Conservation (phyloP, 2,113 vertebrate species). For the Istiophorus platypterus region DNA sequence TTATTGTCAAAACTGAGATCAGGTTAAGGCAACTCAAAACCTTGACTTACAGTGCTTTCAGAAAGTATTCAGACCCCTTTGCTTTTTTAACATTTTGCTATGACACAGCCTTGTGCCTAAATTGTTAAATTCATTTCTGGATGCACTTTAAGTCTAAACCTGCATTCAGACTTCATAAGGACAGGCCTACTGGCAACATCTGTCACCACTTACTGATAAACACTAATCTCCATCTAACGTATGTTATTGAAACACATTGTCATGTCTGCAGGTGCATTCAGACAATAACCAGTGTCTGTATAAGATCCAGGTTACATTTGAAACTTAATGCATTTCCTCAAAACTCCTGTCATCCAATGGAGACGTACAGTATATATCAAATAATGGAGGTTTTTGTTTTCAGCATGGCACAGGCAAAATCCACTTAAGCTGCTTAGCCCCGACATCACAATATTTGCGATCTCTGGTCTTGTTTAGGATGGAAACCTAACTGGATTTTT, state of each 20-base stretch:
- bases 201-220: conserved; percentile 16
- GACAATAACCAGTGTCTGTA: neutral
- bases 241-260: neutral
- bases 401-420: conserved; percentile 67
- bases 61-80: too few relatives aligned
- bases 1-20: conserved; percentile 43
- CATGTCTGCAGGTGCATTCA: conserved; percentile 9
- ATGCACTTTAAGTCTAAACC: conserved; percentile 20
- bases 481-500: neutral
- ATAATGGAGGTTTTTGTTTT: conserved; percentile 51
- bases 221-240: neutral
- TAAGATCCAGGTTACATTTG: conserved; percentile 13
- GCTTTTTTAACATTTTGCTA: too few relatives aligned
- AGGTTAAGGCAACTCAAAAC: conserved; percentile 78
- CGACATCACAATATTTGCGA: neutral
- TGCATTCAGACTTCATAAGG: neutral
- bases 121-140: too few relatives aligned
- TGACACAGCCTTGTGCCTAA: too few relatives aligned
- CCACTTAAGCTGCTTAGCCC: conserved; percentile 10
- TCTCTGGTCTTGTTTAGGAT: neutral
- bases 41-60: conserved; percentile 5
- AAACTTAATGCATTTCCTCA: conserved; percentile 4
- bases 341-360: neutral
- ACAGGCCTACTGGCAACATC: neutral
- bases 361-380: conserved; percentile 35